Evolutionary conservation across 2,797 vertebrate genomes (phyloP).

Genomic region (Tiaroga cobitis): DNA sequence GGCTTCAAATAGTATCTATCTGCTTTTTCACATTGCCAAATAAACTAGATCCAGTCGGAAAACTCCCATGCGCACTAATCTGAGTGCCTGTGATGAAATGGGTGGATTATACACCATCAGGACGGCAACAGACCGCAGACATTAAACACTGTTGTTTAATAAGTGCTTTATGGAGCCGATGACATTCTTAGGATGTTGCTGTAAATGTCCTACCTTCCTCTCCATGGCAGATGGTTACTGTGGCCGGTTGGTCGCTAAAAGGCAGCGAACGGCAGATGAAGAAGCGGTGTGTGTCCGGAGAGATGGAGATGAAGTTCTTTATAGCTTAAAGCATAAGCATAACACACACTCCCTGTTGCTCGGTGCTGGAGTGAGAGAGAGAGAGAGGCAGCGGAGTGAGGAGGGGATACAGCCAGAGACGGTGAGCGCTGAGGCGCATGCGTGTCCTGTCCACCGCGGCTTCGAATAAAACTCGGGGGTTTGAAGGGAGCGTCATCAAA

Average conservation of each 20-base stretch:
- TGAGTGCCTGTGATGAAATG: constrained; percentile 61
- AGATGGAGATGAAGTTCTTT: constrained; percentile 73
- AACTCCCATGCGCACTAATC: constrained; percentile 74
- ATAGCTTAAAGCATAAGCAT: constrained; percentile 53
- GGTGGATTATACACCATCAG: constrained; percentile 62
- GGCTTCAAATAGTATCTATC: constrained; percentile 39
- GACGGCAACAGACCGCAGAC: constrained; percentile 58
- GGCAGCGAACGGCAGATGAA: constrained; percentile 68
- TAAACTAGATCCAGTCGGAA: constrained; percentile 69
- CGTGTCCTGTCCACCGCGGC: constrained; percentile 75
- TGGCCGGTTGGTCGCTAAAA: constrained; percentile 16
- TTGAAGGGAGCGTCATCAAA: constrained; percentile 80
- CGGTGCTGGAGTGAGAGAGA: constrained; percentile 41
- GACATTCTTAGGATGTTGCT: constrained; percentile 58
- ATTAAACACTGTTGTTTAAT: constrained; percentile 34
- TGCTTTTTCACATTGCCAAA: constrained; percentile 54
- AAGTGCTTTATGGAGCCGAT: constrained; percentile 23
- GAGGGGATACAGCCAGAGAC: constrained; percentile 75
- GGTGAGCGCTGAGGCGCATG: constrained; percentile 78
- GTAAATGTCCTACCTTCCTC: constrained; percentile 81
- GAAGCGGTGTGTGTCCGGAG: constrained; percentile 63
- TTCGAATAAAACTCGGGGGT: constrained; percentile 70
- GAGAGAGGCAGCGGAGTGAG: constrained; percentile 41
- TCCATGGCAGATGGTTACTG: constrained; percentile 74
- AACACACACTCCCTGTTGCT: constrained; percentile 70